Conservation (phyloP, 2,888 invertebrate genomes). For the Mesoligia furuncula region DNA sequence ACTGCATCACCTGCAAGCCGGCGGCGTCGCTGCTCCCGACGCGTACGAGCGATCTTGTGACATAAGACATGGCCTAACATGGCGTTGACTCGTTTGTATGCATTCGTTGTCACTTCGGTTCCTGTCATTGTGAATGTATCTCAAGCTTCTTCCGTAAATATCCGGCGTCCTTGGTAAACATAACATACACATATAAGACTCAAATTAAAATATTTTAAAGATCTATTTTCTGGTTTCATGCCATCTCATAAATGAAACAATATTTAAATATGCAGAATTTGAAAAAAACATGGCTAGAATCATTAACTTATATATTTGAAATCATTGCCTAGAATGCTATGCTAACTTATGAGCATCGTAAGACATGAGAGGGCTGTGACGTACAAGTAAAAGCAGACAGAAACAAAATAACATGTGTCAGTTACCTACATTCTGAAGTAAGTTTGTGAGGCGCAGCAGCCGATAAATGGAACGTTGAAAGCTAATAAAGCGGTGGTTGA, state of each 20-base stretch:
- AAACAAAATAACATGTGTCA: slow-evolving; percentile 7
- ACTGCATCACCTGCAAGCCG: slow-evolving; percentile 3
- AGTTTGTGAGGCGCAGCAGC: slow-evolving; percentile 25
- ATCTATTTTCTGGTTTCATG: neutral
- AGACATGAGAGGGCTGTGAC: neutral
- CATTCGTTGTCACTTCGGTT: too few species aligned
- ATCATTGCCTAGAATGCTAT: neutral
- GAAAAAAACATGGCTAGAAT: too few species aligned
- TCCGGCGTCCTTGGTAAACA: neutral
- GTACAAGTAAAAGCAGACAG: neutral
- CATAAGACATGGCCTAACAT: neutral
- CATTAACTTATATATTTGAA: too few species aligned
- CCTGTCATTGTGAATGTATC: neutral
- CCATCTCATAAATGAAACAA: neutral
- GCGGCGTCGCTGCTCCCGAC: neutral
- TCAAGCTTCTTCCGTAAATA: neutral
- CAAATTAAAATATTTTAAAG: neutral
- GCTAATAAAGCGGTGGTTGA: slow-evolving; percentile 50
- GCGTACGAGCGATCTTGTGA: neutral
- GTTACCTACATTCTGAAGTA: slow-evolving; percentile 21
- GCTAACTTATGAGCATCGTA: neutral
- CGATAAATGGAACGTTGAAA: slow-evolving; percentile 48
- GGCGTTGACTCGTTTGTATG: neutral
- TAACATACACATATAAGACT: neutral
- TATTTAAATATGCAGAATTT: neutral